Evolutionary conservation across 2,888 invertebrate species (phyloP).

Genomic region (Rhopalosiphum nymphaeae): DNA sequence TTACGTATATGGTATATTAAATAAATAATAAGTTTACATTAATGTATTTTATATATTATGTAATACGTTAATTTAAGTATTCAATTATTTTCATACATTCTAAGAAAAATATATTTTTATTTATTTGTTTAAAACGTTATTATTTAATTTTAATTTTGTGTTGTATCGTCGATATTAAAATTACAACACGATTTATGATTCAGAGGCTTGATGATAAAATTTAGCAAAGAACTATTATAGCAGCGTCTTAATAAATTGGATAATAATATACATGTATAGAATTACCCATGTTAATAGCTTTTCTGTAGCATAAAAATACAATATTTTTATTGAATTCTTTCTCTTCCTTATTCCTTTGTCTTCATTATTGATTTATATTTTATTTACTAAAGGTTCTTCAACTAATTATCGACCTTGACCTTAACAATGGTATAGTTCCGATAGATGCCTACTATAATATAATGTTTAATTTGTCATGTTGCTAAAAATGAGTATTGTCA

Average conservation of each 20-base stretch:
- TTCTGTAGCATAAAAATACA: not conserved
- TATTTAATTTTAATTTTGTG: not conserved
- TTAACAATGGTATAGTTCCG: slow-evolving; percentile 49
- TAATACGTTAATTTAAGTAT: too few relatives aligned
- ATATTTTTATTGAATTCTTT: slow-evolving; percentile 38
- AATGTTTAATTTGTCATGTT: slow-evolving; percentile 47
- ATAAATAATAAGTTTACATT: too few relatives aligned
- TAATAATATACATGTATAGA: not conserved
- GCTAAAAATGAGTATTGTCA: slow-evolving; percentile 46
- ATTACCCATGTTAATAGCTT: not conserved
- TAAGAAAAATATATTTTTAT: not conserved
- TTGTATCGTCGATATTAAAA: not conserved
- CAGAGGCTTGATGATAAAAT: not conserved
- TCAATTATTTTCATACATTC: not conserved
- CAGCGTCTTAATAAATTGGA: not conserved
- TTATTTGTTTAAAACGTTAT: not conserved
- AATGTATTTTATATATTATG: too few relatives aligned
- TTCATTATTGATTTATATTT: slow-evolving; percentile 6
- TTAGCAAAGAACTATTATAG: not conserved
- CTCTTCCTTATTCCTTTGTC: slow-evolving; percentile 61
- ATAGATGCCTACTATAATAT: not conserved
- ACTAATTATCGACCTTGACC: slow-evolving; percentile 59
- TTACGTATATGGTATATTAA: too few relatives aligned
- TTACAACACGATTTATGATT: not conserved
- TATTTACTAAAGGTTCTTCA: slow-evolving; percentile 54